These are phyloP conservation scores for Clarias batrachus DNA, from an alignment of 2,113 vertebrate species.

Conservation along the genomic window DNA sequence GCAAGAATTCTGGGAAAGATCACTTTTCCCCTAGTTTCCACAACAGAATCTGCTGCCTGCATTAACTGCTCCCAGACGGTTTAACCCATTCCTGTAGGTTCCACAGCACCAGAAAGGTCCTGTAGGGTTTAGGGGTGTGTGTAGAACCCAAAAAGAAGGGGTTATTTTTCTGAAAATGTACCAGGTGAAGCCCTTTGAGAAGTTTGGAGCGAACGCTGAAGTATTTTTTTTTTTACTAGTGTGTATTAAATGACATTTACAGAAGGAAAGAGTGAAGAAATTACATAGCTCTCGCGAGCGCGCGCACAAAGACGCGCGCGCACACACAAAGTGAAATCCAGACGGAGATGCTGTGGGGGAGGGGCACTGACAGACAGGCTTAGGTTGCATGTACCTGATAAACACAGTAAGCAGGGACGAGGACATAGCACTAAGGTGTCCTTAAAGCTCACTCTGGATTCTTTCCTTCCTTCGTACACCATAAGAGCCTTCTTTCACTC, in stretches of 20 bases:
- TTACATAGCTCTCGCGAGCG: background rate
- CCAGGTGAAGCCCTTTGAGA: background rate
- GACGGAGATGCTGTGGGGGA: slow-evolving; percentile 43
- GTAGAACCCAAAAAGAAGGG: background rate
- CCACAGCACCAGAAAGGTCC: background rate
- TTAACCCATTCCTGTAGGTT: background rate
- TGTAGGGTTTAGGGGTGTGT: background rate
- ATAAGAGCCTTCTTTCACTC: background rate
- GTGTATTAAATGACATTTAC: background rate
- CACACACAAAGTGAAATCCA: background rate
- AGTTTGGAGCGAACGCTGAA: background rate
- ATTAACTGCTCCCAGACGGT: background rate
- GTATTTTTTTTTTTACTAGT: background rate
- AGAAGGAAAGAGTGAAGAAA: background rate
- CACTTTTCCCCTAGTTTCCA: background rate
- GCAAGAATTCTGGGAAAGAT: background rate
- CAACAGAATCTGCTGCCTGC: slow-evolving; percentile 10
- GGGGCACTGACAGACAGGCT: slow-evolving; percentile 28
- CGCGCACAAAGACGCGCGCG: background rate
- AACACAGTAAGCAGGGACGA: slow-evolving; percentile 14
- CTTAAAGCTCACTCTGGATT: background rate
- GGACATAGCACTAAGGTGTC: background rate
- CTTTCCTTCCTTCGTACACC: background rate
- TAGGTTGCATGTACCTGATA: slow-evolving; percentile 39
- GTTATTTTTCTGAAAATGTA: too few species aligned